Evolutionary conservation across 1,140 invertebrate species (phyloP), one percentile per base, ranked within the genome.

Genomic region (Tetraneura akinire): DNA sequence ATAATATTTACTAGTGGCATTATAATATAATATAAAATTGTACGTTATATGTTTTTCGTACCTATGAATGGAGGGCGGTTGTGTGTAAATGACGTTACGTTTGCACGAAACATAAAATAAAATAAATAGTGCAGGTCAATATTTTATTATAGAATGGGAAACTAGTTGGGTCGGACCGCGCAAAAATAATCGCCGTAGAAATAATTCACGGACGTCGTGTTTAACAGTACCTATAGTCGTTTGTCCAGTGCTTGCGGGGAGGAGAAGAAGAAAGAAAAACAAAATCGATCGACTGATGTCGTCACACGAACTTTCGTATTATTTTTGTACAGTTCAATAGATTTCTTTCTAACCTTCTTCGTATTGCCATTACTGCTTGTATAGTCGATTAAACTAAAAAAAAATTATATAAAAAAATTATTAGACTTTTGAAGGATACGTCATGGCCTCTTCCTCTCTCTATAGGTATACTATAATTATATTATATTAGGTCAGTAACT

Each of bases 261-360:
- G 29, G 60, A 29, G 16, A 37, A 37, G 32, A 37, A 8, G 32
- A 37, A 64, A 64, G 29, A 37, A 64, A 70, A 68, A 47, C 16
- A 51, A 73, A 73, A 73, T 73, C 70, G 70, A 73, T 73, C 70
- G 49, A 53, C 23, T 18, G 32, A 53, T 73, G 70, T 53, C 45
- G 49, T 21, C 5, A 5, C 21, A 73, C 47, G 18, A 73, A 18
- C 49, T 73, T 51, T 53, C 70, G 47, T 53, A 47, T 73, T 51
- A 51, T 53, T 29, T 73, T 73, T 26, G 16, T 73, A 53, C 32
- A 68, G 47, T 18, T 70, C 70, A 18, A 53, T 53, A 26, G 18
- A 26, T 32, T 73, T n/a, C n/a, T n/a, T n/a, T n/a, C n/a, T 73
- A n/a, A 37, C 66, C 42, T 68, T 62, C 14, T 62, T 37, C 32